A percentile compares a stretch with the other conserved stretches of the same genome.
phyloP scores from a whole-genome alignment of 1,140 invertebrate species.

The Drosophila equinoxialis region DNA sequence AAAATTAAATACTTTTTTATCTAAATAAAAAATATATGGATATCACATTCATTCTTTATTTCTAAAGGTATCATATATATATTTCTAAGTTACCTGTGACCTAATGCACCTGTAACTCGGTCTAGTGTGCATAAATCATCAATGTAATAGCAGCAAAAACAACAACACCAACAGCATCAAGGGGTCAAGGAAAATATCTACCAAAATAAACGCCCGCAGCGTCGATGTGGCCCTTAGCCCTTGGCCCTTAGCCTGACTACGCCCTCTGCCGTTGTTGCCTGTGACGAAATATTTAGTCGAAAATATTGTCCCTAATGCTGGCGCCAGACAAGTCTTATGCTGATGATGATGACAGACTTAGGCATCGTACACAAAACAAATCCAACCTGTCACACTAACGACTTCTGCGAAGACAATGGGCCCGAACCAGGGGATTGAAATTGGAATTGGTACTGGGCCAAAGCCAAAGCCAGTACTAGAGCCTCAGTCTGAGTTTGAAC shows the following conservation, averaged over 20 bases:
- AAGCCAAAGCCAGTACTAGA: background rate
- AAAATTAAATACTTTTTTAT: background rate
- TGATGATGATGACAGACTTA: conserved; percentile 83
- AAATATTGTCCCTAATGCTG: conserved; percentile 82
- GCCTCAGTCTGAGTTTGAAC: background rate
- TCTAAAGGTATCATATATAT: background rate
- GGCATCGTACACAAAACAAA: conserved; percentile 76
- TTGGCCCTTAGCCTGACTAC: conserved; percentile 38
- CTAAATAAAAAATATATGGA: background rate
- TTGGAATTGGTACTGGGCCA: conserved; percentile 1
- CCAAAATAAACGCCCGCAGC: conserved; percentile 77
- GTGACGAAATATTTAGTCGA: conserved; percentile 82
- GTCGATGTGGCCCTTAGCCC: conserved; percentile 33
- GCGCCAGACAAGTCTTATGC: conserved; percentile 82
- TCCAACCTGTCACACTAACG: conserved; percentile 82
- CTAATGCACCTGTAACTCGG: conserved; percentile 60
- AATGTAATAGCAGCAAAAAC: conserved; percentile 57
- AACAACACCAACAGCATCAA: conserved; percentile 42
- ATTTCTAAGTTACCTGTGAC: conserved; percentile 42
- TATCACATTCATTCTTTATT: background rate
- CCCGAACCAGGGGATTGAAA: conserved; percentile 20
- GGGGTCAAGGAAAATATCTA: conserved; percentile 50
- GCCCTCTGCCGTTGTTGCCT: conserved; percentile 53
- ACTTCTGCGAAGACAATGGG: conserved; percentile 81
- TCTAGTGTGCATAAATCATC: conserved; percentile 67